Base-by-base conservation (phyloP, 2,113 vertebrate species). In the Lontra canadensis region DNA sequence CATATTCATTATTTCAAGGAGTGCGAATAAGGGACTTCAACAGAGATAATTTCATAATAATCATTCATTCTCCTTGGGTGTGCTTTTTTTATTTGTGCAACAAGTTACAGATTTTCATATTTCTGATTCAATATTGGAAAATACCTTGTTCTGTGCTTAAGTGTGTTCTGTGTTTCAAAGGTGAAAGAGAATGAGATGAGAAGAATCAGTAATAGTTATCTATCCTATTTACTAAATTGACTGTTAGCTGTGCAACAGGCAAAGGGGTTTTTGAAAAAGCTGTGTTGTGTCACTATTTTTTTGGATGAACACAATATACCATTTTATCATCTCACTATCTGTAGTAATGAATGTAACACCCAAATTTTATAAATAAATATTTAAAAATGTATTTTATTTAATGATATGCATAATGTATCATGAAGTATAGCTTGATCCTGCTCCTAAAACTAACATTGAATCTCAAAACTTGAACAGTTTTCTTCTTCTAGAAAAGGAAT, bases 401-500 rank as follows among this genome's bases (percentile, higher is more conserved):
- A 61, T 92, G 14, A 88, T 79, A 94, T 55, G 23, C 18, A 47
- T 92, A 96, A 93, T 18, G 4, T 76, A 63, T 65, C 92, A 81
- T 84, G 25, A 81, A 61, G 9, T 89, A 89, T 94, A 85, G 94
- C 84, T 83, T 92, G 3, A 55, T 87, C 12, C 87, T 97, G 7
- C 57, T 92, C 36, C 69, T 88, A 76, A 76, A 86, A 96, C 47
- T 82, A 89, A 67, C 21, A 31, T 0, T 73, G 17, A n/a, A 83
- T 0, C 13, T 89, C 65, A 76, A 59, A 95, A 55, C 65, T 29
- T 96, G 23, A 95, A 49, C 42, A 92, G 23, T 69, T 47, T 86
- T 73, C 36, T 86, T 89, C 23, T 36, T 71, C 44, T 79, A 84
- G 44, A 96, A 96, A 95, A 29, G 0, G 96, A 92, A 93, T 73